Percentiles rank a stretch among this genome's conserved stretches.
phyloP scores from a whole-genome alignment of 1,140 invertebrate species.

The Scylla paramamosain region DNA sequence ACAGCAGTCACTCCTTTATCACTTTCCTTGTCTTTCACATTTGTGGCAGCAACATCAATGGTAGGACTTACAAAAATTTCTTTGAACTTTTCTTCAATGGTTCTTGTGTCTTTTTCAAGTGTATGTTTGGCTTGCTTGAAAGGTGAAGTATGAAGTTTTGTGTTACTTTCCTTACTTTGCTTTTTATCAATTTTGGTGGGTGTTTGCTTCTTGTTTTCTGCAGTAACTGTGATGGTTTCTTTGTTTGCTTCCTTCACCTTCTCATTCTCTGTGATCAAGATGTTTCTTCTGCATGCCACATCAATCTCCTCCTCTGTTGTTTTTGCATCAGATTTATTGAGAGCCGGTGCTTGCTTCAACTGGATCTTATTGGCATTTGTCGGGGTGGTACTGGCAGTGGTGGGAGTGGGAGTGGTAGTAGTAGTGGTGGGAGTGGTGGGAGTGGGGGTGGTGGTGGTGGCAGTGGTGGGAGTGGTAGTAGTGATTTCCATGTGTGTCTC shows the following conservation, averaged over 20 bases:
- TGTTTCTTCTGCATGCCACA: not conserved
- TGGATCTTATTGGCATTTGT: too few relatives aligned
- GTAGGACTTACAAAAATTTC: too few relatives aligned
- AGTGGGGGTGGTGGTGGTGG: too few relatives aligned
- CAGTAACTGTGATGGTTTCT: not conserved
- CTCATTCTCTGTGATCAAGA: not conserved
- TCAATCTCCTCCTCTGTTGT: too few relatives aligned
- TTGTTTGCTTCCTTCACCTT: conserved; percentile 1
- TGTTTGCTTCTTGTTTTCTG: not conserved
- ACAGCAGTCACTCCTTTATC: not conserved
- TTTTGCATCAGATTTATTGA: too few relatives aligned
- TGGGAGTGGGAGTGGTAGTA: too few relatives aligned
- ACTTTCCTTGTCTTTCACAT: not conserved
- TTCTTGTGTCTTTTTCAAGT: not conserved
- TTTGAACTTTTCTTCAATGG: too few relatives aligned
- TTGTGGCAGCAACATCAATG: not conserved
- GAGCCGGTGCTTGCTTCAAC: too few relatives aligned
- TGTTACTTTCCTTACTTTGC: not conserved
- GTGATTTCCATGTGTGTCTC: not conserved
- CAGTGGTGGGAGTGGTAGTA: too few relatives aligned
- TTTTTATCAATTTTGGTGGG: not conserved
- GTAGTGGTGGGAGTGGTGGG: too few relatives aligned
- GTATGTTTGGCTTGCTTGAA: not conserved
- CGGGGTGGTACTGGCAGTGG: too few relatives aligned
- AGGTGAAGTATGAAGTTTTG: not conserved